Percentiles rank a stretch among this genome's conserved stretches.
Conservation (phyloP, 2,888 invertebrate genomes). For the Dynastes maya region DNA sequence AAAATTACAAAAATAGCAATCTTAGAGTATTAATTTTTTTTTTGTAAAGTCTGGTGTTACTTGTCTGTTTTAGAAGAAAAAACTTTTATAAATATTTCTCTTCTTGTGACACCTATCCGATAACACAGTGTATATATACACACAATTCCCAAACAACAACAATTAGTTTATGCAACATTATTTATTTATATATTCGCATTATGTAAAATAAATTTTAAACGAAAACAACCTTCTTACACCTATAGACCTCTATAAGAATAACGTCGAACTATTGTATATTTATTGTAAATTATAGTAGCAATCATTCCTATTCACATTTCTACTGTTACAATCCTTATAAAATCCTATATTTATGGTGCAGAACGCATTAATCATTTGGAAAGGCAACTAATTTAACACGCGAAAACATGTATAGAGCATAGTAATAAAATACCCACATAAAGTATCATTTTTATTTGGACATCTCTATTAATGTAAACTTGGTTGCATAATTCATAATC, state of each 20-base stretch:
- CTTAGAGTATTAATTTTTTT: no score
- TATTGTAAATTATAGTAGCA: neutral
- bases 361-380: slow-evolving; percentile 15
- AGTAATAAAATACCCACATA: slow-evolving; percentile 37
- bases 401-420: slow-evolving; percentile 10
- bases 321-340: slow-evolving; percentile 16
- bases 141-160: no score
- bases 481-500: slow-evolving; percentile 36
- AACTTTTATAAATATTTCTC: no score
- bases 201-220: neutral
- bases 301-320: neutral
- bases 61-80: no score
- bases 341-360: slow-evolving; percentile 7
- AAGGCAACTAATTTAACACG: slow-evolving; percentile 37
- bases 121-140: no score
- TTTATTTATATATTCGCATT: neutral
- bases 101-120: no score
- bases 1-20: no score
- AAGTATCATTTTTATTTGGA: slow-evolving; percentile 35
- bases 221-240: neutral
- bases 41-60: no score
- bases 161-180: neutral
- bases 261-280: neutral
- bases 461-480: slow-evolving; percentile 32
- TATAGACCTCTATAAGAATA: neutral